phyloP scores from a whole-genome alignment of 2,888 invertebrate species.

The Eupithecia subfuscata region DNA sequence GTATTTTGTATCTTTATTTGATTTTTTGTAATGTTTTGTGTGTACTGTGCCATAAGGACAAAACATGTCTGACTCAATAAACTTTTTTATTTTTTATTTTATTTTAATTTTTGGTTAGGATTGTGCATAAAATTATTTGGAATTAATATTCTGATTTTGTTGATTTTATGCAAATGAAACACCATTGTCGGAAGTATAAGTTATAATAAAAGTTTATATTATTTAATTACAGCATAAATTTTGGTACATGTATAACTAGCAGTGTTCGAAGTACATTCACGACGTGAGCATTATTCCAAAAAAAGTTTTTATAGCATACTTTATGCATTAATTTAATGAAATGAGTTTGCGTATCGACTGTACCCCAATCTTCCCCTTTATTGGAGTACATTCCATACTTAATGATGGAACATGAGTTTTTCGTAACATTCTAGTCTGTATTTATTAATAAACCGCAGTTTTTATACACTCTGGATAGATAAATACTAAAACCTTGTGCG shows the following conservation, averaged over 20 bases:
- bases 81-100: too few species aligned
- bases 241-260: conserved; percentile 79
- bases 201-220: conserved; percentile 82
- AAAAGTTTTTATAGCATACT: conserved; percentile 60
- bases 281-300: conserved; percentile 77
- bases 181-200: conserved; percentile 79
- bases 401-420: conserved; percentile 49
- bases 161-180: conserved; percentile 60
- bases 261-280: conserved; percentile 79
- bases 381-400: conserved; percentile 72
- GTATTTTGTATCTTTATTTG: too few species aligned
- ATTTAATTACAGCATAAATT: conserved; percentile 80
- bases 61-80: too few species aligned
- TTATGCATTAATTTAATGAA: conserved; percentile 53
- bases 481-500: conserved; percentile 70
- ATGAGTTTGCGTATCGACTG: conserved; percentile 56
- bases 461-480: conserved; percentile 45
- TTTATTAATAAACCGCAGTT: conserved; percentile 36
- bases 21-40: too few species aligned
- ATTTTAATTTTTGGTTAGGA: too few species aligned
- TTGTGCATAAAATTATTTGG: too few species aligned
- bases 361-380: conserved; percentile 82
- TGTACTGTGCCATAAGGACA: too few species aligned
- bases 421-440: conserved; percentile 29
- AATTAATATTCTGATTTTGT: neutral